Percentiles rank a stretch among this genome's conserved stretches.
phyloP scores from a whole-genome alignment of 1,140 invertebrate genomes.

The Sitobion miscanthi region DNA sequence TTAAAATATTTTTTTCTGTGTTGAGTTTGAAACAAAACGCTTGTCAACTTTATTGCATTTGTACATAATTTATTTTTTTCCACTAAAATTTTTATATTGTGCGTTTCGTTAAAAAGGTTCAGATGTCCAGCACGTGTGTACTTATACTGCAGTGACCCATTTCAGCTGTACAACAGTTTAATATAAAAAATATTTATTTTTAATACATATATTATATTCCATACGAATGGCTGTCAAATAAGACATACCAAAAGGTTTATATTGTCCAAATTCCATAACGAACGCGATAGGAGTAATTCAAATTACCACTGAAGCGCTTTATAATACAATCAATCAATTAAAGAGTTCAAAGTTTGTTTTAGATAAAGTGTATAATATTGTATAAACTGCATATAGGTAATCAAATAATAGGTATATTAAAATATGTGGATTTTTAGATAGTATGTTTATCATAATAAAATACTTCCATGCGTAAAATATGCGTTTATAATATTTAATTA shows the following conservation, averaged over 20 bases:
- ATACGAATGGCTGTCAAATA: background rate
- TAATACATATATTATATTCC: background rate
- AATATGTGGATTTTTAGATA: too few species aligned
- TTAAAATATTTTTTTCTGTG: background rate
- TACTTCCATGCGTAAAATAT: too few species aligned
- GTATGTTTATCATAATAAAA: too few species aligned
- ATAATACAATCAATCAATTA: background rate
- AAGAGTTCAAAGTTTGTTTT: background rate
- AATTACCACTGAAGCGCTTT: background rate
- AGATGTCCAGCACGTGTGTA: background rate
- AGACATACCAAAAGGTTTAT: background rate
- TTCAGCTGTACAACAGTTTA: background rate
- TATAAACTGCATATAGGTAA: too few species aligned
- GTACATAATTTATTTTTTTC: background rate
- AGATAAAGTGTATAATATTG: background rate
- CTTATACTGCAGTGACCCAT: background rate
- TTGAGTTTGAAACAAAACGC: background rate
- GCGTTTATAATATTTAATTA: too few species aligned
- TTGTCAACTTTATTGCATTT: background rate
- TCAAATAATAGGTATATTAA: too few species aligned
- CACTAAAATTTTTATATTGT: background rate
- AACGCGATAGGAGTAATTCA: background rate
- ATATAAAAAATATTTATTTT: background rate
- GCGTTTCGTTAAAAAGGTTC: background rate
- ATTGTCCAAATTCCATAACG: background rate